phyloP scores from a whole-genome alignment of 1,140 invertebrate species.

The Belonocnema kinseyi region DNA sequence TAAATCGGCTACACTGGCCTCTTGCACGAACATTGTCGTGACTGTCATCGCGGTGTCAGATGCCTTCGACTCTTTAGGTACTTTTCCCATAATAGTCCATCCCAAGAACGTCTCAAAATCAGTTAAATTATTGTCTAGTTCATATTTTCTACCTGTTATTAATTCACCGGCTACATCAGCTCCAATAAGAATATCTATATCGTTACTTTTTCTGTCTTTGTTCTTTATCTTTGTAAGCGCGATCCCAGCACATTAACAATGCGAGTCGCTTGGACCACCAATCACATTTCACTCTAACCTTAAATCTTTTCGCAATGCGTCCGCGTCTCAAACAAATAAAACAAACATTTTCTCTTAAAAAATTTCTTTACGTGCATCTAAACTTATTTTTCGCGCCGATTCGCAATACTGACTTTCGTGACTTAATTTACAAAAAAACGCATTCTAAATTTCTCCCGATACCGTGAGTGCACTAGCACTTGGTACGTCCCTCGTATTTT shows the following conservation, averaged over 20 bases:
- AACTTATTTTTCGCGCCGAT: background rate
- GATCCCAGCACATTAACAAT: slow-evolving; percentile 1
- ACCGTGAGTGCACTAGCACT: too few relatives aligned
- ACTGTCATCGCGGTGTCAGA: too few relatives aligned
- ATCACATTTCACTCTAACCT: background rate
- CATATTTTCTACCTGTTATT: background rate
- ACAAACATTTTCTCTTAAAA: slow-evolving; percentile 28
- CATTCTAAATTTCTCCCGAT: too few relatives aligned
- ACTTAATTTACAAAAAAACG: too few relatives aligned
- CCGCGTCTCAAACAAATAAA: slow-evolving; percentile 32
- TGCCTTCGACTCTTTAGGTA: background rate
- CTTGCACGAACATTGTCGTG: slow-evolving; percentile 38
- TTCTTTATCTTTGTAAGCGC: background rate
- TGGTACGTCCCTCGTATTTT: too few relatives aligned
- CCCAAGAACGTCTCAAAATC: slow-evolving; percentile 32
- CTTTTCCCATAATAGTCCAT: slow-evolving; percentile 51
- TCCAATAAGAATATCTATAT: slow-evolving; percentile 7
- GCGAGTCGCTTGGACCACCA: background rate
- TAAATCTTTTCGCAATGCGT: slow-evolving; percentile 9
- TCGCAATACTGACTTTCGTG: slow-evolving; percentile 1
- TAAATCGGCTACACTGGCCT: slow-evolving; percentile 54
- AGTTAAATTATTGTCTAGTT: background rate
- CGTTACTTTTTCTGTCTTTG: background rate
- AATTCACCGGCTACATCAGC: slow-evolving; percentile 47
- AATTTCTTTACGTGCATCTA: background rate